Evolutionary conservation across 2,797 vertebrate genomes (phyloP).

Genomic region (Gambusia yucatana): DNA sequence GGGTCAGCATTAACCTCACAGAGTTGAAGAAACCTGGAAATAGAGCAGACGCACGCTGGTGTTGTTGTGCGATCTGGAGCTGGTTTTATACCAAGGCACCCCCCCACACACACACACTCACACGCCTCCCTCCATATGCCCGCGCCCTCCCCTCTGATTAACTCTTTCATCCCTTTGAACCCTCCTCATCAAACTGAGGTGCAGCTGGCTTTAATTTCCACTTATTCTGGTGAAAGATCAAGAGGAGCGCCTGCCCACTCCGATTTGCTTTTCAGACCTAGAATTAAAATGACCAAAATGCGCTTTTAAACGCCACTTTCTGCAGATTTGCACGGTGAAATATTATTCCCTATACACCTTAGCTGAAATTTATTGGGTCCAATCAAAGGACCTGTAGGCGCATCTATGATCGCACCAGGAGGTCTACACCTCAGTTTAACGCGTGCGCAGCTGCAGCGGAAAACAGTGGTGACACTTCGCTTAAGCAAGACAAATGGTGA

Average conservation of each 20-base stretch:
- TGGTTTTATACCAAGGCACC: slow-evolving; percentile 80
- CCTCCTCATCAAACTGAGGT: slow-evolving; percentile 17
- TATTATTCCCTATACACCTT: neutral
- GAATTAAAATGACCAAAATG: neutral
- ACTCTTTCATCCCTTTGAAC: slow-evolving; percentile 72
- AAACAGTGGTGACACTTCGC: slow-evolving; percentile 68
- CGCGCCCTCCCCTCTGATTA: slow-evolving; percentile 78
- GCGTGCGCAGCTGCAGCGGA: slow-evolving; percentile 29
- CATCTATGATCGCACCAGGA: neutral
- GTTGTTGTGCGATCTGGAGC: slow-evolving; percentile 66
- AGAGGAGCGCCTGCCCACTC: slow-evolving; percentile 12
- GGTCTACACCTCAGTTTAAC: neutral
- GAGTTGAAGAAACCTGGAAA: slow-evolving; percentile 28
- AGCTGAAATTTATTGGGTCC: neutral
- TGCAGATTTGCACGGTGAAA: neutral
- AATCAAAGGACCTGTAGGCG: neutral
- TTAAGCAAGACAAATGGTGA: slow-evolving; percentile 79
- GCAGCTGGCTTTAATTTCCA: slow-evolving; percentile 12
- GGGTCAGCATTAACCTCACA: neutral
- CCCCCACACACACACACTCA: neutral
- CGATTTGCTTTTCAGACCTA: neutral
- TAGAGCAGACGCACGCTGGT: slow-evolving; percentile 66
- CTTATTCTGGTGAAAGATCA: slow-evolving; percentile 32
- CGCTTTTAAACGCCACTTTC: neutral
- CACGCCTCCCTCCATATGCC: slow-evolving; percentile 56